These are phyloP conservation scores for Acronicta leporina DNA, from an alignment of 2,888 invertebrate genomes.

Conservation along the genomic window DNA sequence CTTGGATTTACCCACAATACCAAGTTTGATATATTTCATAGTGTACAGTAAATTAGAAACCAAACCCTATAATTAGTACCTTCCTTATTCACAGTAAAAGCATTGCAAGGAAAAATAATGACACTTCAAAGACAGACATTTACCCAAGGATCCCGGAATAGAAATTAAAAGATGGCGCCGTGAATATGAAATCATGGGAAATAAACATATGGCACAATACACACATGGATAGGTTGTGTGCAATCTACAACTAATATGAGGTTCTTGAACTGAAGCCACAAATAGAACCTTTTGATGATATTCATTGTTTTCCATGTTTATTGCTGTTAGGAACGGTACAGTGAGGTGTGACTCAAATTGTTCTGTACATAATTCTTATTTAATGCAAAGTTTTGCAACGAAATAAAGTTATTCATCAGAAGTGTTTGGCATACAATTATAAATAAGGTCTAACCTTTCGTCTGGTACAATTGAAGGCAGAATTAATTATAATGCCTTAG, in stretches of 20 bases:
- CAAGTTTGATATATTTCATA: neutral
- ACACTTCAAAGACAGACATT: slow-evolving; percentile 27
- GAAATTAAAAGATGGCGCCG: slow-evolving; percentile 32
- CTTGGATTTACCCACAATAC: neutral
- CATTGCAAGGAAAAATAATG: slow-evolving; percentile 34
- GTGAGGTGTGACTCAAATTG: neutral
- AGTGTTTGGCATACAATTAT: too few relatives aligned
- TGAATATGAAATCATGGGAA: slow-evolving; percentile 51
- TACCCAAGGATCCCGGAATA: slow-evolving; percentile 29
- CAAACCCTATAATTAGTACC: slow-evolving; percentile 30
- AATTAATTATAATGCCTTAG: too few relatives aligned
- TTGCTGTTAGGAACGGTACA: slow-evolving; percentile 1
- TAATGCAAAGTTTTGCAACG: neutral
- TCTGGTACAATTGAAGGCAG: too few relatives aligned
- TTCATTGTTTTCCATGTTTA: slow-evolving; percentile 16
- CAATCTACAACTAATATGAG: slow-evolving; percentile 29
- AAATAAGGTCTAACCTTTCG: too few relatives aligned
- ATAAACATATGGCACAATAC: slow-evolving; percentile 24
- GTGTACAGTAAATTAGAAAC: slow-evolving; percentile 12
- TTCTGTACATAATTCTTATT: neutral
- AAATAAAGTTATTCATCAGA: neutral
- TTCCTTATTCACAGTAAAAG: slow-evolving; percentile 22
- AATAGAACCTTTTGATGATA: slow-evolving; percentile 18
- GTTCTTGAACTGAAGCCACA: slow-evolving; percentile 20
- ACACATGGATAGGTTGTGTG: slow-evolving; percentile 18